Percentiles rank a stretch among this genome's conserved stretches.
Evolutionary conservation across 2,888 invertebrate species (phyloP).

Genomic region (Nomada fucata): DNA sequence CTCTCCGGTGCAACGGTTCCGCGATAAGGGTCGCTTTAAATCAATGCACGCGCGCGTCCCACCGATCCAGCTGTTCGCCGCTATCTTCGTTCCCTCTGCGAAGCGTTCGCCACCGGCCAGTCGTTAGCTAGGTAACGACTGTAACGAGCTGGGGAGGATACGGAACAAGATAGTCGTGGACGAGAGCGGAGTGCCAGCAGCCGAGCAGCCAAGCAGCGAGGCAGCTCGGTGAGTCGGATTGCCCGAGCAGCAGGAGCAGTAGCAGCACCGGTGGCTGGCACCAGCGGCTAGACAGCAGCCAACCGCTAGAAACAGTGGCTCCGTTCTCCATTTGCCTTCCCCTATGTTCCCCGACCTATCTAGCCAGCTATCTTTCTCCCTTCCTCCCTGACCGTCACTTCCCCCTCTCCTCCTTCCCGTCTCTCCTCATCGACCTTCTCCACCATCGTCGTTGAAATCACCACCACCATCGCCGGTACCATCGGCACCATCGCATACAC

Average conservation of each 20-base stretch:
- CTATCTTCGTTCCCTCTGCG: constrained; percentile 50
- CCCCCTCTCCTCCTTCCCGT: constrained; percentile 48
- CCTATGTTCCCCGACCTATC: constrained; percentile 50
- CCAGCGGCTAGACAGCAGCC: constrained; percentile 52
- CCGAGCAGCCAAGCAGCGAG: not conserved
- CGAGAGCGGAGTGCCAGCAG: constrained; percentile 40
- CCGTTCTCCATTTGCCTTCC: constrained; percentile 65
- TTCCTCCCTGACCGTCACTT: constrained; percentile 30
- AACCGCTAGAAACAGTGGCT: constrained; percentile 41
- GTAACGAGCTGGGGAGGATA: constrained; percentile 5
- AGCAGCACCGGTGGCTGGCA: constrained; percentile 56
- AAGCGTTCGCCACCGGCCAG: constrained; percentile 32
- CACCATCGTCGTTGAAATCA: constrained; percentile 76
- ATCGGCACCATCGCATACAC: constrained; percentile 66
- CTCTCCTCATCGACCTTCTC: constrained; percentile 62
- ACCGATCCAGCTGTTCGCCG: constrained; percentile 40
- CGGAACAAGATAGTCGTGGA: constrained; percentile 45
- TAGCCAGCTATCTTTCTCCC: constrained; percentile 49
- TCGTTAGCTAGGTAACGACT: constrained; percentile 1
- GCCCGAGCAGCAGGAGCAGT: constrained; percentile 37
- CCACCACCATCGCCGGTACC: constrained; percentile 74
- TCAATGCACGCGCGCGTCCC: constrained; percentile 71
- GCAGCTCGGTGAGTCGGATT: constrained; percentile 1
- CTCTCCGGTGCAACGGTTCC: constrained; percentile 42
- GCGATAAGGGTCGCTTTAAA: constrained; percentile 75